Percentiles rank a stretch among this genome's conserved stretches.
phyloP scores from a whole-genome alignment of 2,797 vertebrate genomes.

The Labeo calbasu region DNA sequence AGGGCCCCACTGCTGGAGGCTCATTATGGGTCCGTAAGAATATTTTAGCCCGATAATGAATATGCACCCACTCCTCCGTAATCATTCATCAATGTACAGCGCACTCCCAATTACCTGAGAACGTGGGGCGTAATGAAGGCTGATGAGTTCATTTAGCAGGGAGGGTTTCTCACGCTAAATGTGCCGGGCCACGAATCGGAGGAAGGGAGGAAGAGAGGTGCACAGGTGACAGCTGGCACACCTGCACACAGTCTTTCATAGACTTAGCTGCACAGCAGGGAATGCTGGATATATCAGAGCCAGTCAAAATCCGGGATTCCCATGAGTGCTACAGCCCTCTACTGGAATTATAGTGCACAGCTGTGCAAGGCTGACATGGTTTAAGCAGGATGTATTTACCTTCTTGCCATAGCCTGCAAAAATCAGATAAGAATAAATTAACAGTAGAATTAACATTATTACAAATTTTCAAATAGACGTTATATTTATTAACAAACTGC shows the following conservation, averaged over 20 bases:
- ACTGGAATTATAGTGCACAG: constrained; percentile 34
- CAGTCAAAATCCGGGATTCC: constrained; percentile 11
- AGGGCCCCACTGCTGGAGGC: constrained; percentile 33
- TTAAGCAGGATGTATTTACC: neutral
- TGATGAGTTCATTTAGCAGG: constrained; percentile 63
- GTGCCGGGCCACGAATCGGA: constrained; percentile 6
- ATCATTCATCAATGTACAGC: constrained; percentile 62
- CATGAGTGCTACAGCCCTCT: constrained; percentile 51
- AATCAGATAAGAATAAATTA: too few species aligned
- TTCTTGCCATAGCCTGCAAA: neutral
- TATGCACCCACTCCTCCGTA: constrained; percentile 56
- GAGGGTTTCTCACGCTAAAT: constrained; percentile 45
- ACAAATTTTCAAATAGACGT: too few species aligned
- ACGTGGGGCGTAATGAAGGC: constrained; percentile 57
- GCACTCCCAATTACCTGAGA: constrained; percentile 56
- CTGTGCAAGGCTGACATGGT: neutral
- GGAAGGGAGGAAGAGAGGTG: neutral
- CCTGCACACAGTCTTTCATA: constrained; percentile 48
- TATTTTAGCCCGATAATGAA: constrained; percentile 61
- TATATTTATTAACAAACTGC: too few species aligned
- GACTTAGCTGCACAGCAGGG: constrained; percentile 10
- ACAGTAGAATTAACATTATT: too few species aligned
- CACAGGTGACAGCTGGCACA: constrained; percentile 59
- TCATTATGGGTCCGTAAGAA: constrained; percentile 54
- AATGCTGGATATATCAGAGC: constrained; percentile 25